phyloP scores from a whole-genome alignment of 2,888 invertebrate species.

The Thyatira batis region DNA sequence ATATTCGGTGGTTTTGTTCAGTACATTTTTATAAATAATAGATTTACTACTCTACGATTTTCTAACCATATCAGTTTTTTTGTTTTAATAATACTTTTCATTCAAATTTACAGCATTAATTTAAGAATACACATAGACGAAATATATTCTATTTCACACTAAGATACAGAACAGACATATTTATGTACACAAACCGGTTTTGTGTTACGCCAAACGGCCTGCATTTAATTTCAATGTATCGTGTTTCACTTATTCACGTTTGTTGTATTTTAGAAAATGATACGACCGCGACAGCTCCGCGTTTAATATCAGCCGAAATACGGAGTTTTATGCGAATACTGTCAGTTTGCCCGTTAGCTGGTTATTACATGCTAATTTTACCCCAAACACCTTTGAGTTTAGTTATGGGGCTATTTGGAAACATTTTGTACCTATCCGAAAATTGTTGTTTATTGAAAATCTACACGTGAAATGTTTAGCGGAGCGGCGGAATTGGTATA shows the following conservation, averaged over 20 bases:
- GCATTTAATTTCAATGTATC: background rate
- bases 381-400: background rate
- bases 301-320: background rate
- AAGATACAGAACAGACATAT: too few species aligned
- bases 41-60: too few species aligned
- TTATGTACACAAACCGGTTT: background rate
- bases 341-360: conserved; percentile 22
- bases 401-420: background rate
- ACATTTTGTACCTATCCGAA: background rate
- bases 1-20: too few species aligned
- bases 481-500: background rate
- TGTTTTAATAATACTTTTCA: too few species aligned
- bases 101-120: too few species aligned
- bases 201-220: too few species aligned
- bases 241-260: background rate
- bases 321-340: conserved; percentile 5
- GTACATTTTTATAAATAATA: too few species aligned
- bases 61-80: too few species aligned
- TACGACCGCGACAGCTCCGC: background rate
- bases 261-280: background rate
- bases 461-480: conserved; percentile 1
- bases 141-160: too few species aligned
- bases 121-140: too few species aligned
- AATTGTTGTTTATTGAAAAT: conserved; percentile 5
- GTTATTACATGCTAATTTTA: conserved; percentile 29